Evolutionary conservation across 2,888 invertebrate genomes (phyloP).

Genomic region (Steinernema hermaphroditum): DNA sequence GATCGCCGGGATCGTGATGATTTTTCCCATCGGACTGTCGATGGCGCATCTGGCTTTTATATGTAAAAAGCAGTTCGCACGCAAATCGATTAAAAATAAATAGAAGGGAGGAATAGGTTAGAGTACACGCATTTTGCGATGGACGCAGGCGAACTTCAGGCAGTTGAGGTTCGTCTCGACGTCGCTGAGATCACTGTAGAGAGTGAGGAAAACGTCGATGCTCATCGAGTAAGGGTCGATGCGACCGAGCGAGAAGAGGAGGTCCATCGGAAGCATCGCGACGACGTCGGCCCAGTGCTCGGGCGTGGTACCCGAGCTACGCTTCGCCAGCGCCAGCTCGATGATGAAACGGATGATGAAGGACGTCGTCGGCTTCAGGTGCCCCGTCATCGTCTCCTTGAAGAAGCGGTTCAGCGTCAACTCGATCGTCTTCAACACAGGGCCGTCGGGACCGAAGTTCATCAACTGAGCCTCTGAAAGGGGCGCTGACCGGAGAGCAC

Average conservation of each 20-base stretch:
- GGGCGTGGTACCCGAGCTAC: background rate
- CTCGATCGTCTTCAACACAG: constrained; percentile 16
- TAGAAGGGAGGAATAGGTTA: background rate
- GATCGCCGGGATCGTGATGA: background rate
- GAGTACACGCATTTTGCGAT: constrained; percentile 22
- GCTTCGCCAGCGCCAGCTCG: constrained; percentile 5
- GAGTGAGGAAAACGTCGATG: constrained; percentile 23
- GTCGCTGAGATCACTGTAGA: constrained; percentile 27
- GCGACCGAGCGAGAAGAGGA: constrained; percentile 11
- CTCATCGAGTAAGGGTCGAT: constrained; percentile 21
- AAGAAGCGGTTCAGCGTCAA: constrained; percentile 24
- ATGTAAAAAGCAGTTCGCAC: constrained; percentile 11
- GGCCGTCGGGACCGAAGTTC: constrained; percentile 3
- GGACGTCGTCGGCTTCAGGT: constrained; percentile 31
- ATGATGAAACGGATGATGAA: constrained; percentile 31
- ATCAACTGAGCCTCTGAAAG: too few species aligned
- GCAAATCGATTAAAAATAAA: background rate
- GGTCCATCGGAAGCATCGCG: background rate
- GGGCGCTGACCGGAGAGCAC: too few species aligned
- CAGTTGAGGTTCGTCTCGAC: constrained; percentile 25
- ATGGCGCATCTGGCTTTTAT: constrained; percentile 2
- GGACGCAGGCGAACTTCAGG: constrained; percentile 21
- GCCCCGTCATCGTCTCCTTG: constrained; percentile 21
- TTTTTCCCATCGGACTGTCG: background rate
- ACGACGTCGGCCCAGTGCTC: background rate